Evolutionary conservation across 2,888 invertebrate genomes (phyloP), one percentile per base, ranked within the genome.

Genomic region (Caenorhabditis zanzibari): DNA sequence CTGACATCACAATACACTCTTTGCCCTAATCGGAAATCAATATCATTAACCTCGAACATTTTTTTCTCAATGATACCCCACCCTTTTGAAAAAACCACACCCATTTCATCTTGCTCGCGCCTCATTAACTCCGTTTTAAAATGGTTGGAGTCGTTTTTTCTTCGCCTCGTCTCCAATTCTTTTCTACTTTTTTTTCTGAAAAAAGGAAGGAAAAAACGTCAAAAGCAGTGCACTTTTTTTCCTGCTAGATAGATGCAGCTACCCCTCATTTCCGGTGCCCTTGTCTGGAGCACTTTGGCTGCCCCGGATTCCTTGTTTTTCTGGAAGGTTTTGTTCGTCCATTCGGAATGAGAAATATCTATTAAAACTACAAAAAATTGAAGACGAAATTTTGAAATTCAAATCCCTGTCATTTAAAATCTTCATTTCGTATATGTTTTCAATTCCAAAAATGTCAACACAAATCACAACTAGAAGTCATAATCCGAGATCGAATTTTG

Each of bases 181-280:
- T 58, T 58, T n/a, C n/a, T 16, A 22, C 22, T n/a, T 47, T 63
- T 41, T 22, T 22, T 22, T 44, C 19, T 58, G 19, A 22, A 49
- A 52, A 52, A 49, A 47, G 7, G 5, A 3, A 52, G 22, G 24
- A 38, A 68, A n/a, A n/a, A 68, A 68, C 54, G 52, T 68, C 68
- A 68, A 68, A 68, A 32, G 68, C 68, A 68, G 68, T 68, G 68
- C 41, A 54, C 68, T 54, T 52, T 52, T 35, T n/a, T 22, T 35
- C 7, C 22, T 35, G 32, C 38, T 54, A 28, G 19, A 64, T 66
- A 41, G 61, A 61, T 61, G 47, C 66, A 49, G 54, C 68, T 68
- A 68, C 68, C 68, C 68, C 35, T 68, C n/a, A 68, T 68, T 68
- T 68, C 68, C 54, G 68, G 68, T 68, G 38, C 54, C 41, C 54